Conservation (phyloP, 2,113 vertebrate species). For the Periophthalmodon schlosseri region DNA sequence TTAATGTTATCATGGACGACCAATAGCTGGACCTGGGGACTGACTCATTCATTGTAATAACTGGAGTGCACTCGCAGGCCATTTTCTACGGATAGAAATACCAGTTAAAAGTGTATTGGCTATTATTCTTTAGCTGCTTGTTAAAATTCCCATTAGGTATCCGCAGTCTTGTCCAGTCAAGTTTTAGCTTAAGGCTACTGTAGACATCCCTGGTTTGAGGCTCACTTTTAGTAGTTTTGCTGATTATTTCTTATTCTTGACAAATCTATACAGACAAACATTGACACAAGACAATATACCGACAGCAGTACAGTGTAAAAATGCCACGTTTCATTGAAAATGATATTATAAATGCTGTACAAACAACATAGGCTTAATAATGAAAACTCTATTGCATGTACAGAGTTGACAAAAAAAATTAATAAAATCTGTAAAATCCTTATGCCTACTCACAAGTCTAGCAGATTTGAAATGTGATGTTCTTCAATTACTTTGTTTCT, state of each 20-base stretch:
- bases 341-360: too few relatives aligned
- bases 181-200: not conserved
- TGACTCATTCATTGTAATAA: constrained; percentile 7
- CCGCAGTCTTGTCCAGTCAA: not conserved
- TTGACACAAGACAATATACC: too few relatives aligned
- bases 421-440: too few relatives aligned
- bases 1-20: constrained; percentile 35
- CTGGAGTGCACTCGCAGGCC: not conserved
- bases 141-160: not conserved
- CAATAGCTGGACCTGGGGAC: constrained; percentile 1
- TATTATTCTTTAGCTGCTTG: not conserved
- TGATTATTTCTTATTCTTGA: too few relatives aligned
- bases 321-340: too few relatives aligned
- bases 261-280: too few relatives aligned
- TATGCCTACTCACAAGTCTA: not conserved
- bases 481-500: not conserved
- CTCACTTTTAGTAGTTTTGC: not conserved
- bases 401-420: too few relatives aligned
- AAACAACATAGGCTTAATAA: too few relatives aligned
- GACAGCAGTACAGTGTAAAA: too few relatives aligned
- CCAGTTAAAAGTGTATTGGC: not conserved
- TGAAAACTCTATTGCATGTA: too few relatives aligned
- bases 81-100: not conserved
- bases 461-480: not conserved
- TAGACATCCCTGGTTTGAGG: not conserved